Evolutionary conservation across 2,113 vertebrate species (phyloP).

Genomic region (Zosterops hypoxanthus): DNA sequence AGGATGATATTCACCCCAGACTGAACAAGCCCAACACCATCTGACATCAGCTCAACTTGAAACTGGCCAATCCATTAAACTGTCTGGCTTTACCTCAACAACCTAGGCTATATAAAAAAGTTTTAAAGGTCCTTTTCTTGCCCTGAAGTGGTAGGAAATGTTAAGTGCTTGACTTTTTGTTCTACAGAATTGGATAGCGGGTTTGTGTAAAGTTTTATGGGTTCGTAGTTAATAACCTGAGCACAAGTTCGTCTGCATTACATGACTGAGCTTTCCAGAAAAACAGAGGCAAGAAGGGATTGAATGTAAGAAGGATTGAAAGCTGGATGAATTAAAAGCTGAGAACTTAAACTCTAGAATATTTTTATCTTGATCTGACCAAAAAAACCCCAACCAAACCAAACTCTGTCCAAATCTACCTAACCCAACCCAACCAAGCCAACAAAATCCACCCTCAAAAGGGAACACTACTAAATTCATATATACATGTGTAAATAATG

Average conservation of each 20-base stretch:
- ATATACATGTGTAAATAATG: not conserved
- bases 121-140: not conserved
- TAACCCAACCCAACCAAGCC: not conserved
- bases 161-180: not conserved
- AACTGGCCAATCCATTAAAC: not conserved
- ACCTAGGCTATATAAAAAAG: not conserved
- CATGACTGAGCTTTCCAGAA: not conserved
- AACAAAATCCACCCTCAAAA: not conserved
- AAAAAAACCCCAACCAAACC: not conserved
- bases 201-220: not conserved
- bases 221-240: not conserved
- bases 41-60: not conserved
- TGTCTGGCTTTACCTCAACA: not conserved
- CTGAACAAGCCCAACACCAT: rapidly evolving
- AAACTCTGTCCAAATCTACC: not conserved
- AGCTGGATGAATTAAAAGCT: not conserved
- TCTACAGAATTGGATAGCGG: not conserved
- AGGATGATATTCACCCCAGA: too few relatives aligned
- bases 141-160: not conserved
- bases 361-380: not conserved
- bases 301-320: not conserved
- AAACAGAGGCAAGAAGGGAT: not conserved
- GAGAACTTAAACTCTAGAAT: not conserved
- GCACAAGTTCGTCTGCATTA: not conserved
- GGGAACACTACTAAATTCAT: rapidly evolving